Evolutionary conservation across 2,113 vertebrate genomes (phyloP).

Genomic region (Suncus etruscus): DNA sequence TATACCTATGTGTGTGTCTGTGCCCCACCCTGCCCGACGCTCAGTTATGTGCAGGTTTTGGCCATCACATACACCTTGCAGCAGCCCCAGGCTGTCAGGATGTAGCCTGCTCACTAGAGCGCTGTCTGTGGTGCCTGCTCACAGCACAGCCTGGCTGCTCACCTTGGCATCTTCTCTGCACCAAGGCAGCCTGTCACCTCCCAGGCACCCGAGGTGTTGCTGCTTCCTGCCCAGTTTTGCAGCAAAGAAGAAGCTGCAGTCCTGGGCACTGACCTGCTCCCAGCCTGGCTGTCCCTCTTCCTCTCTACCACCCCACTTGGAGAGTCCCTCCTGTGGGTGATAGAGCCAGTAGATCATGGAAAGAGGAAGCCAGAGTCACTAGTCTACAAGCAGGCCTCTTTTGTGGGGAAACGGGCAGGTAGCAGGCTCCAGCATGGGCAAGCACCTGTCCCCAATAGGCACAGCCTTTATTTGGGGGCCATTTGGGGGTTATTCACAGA

Average conservation of each 20-base stretch:
- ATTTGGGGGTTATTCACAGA: background rate
- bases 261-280: background rate
- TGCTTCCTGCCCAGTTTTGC: background rate
- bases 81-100: background rate
- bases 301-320: background rate
- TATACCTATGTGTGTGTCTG: background rate
- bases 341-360: background rate
- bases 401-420: background rate
- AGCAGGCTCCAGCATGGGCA: background rate
- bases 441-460: background rate
- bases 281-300: background rate
- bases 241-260: background rate
- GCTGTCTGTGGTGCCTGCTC: slow-evolving; percentile 65
- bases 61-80: background rate
- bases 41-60: background rate
- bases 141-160: slow-evolving; percentile 62
- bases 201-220: background rate
- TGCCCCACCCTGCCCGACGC: background rate
- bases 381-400: background rate
- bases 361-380: background rate
- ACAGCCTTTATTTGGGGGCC: background rate
- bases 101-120: background rate
- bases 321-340: background rate
- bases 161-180: slow-evolving; percentile 83
- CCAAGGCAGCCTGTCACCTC: slow-evolving; percentile 67